Base-by-base conservation (phyloP, 2,113 vertebrate species). In the Amazona guildingii region DNA sequence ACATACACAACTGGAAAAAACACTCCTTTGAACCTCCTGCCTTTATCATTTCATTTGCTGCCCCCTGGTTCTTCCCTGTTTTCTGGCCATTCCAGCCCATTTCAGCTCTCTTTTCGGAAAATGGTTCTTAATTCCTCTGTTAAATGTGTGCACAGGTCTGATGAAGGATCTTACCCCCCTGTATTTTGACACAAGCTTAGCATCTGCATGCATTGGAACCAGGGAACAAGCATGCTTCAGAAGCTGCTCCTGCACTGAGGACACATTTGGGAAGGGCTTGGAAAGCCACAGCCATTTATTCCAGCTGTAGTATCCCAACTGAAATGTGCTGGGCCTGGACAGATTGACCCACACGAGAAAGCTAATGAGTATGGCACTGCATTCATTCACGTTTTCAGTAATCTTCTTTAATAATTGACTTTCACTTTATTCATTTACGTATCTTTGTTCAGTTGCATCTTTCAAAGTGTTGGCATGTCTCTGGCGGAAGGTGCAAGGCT, bases 361-460 rank as follows among this genome's bases (percentile, higher is more conserved):
- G 72, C n/a, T 49, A 74, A 46, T 1, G 28, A 85, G 54, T 75
- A 62, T 5, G 25, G 81, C 31, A 61, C 27, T 44, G 84, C 78
- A 92, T 93, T 93, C 78, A 86, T 90, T 92, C 92, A 78, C 72
- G 73, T 94, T 37, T 95, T 61, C 70, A 49, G 78, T 57, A 55
- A 89, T 55, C 84, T 35, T 83, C 83, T 83, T 92, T 85, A 95
- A 91, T 94, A 88, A 86, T 28, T 83, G 27, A 75, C 82, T 92
- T 93, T 48, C 75, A 79, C 76, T 79, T 79, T 95, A 95, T 85
- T 93, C 78, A 85, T 94, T 90, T 88, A 90, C 72, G 54, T 69
- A 80, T 92, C 90, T 88, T 83, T 52, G 72, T 79, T 83, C 49
- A 57, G 83, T 80, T 90, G 70, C 92, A 74, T 93, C 72, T 94